Percentiles rank a stretch among this genome's conserved stretches.
Evolutionary conservation across 2,797 vertebrate genomes (phyloP).

Genomic region (Malacoctenus gilli): DNA sequence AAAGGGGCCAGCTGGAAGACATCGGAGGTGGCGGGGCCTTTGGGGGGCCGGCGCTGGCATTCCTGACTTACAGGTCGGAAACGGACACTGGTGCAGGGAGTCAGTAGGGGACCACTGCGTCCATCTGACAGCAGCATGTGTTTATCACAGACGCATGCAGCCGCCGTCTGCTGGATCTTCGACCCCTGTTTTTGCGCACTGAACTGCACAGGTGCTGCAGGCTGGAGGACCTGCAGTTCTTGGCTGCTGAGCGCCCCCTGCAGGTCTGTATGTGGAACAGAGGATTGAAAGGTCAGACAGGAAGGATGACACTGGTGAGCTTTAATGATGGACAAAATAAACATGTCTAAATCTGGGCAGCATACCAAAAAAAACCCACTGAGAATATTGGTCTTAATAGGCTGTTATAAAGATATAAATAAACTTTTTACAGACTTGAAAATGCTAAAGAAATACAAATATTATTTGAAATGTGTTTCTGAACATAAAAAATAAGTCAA

Average conservation of each 20-base stretch:
- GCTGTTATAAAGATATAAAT: too few species aligned
- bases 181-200: slow-evolving; percentile 75
- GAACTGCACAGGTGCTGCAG: slow-evolving; percentile 79
- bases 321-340: too few species aligned
- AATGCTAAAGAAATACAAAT: too few species aligned
- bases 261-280: slow-evolving; percentile 62
- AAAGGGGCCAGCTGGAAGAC: slow-evolving; percentile 91
- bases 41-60: slow-evolving; percentile 18
- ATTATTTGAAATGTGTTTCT: too few species aligned
- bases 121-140: slow-evolving; percentile 40
- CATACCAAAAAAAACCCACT: too few species aligned
- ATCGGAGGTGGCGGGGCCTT: slow-evolving; percentile 62
- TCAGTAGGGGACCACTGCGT: slow-evolving; percentile 12
- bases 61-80: slow-evolving; percentile 25
- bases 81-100: slow-evolving; percentile 28
- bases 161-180: slow-evolving; percentile 77
- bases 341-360: too few species aligned
- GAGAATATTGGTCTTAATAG: too few species aligned
- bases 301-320: background rate
- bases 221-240: background rate
- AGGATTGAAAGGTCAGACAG: slow-evolving; percentile 23
- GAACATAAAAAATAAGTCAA: too few species aligned
- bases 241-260: slow-evolving; percentile 60
- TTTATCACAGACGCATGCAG: slow-evolving; percentile 68
- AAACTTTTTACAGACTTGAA: too few species aligned